Evolutionary conservation across 1,140 invertebrate species (phyloP), one percentile per base, ranked within the genome.

Genomic region (Drosophila leontia): DNA sequence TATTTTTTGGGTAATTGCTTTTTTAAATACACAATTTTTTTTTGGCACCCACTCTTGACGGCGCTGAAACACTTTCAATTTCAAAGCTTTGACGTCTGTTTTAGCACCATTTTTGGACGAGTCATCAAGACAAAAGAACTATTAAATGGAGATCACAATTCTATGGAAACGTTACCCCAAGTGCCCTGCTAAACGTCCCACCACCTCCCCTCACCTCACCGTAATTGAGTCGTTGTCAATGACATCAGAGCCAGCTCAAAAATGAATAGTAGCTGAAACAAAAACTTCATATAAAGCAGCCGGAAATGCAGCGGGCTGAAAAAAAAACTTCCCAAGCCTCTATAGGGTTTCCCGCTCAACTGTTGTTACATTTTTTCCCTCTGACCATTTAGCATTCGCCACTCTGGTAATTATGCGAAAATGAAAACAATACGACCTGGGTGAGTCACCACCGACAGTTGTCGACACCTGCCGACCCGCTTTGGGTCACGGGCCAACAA

Each of bases 401-500:
- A 74, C 63, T 60, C 65, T 69, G 69, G 78, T 88, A 88, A 88
- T 88, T 88, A 88, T 88, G 85, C 84, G 84, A 88, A 90, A 84
- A 87, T 53, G 78, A 87, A 83, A 79, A 84, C 84, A 80, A 88
- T 88, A 56, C 62, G 53, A 71, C 57, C 55, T 48, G 68, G 74
- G 75, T 83, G 80, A 83, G 45, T 83, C 80, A 81, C 35, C 44
- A 39, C 63, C 64, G 67, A 45, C 63, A 67, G 68, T 67, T 90
- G 85, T 88, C 84, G 78, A 81, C 85, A 88, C 84, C 84, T 88
- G 85, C 74, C 74, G 70, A 58, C 83, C 80, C 80, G 63, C 61
- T 57, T 75, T 71, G 78, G 84, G 84, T 88, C 84, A 90, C 81
- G 78, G 81, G 84, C 85, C 81, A 88, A 90, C 82, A 84, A 90